Evolutionary conservation across 2,797 vertebrate genomes (phyloP).

Genomic region (Hipposideros larvatus): DNA sequence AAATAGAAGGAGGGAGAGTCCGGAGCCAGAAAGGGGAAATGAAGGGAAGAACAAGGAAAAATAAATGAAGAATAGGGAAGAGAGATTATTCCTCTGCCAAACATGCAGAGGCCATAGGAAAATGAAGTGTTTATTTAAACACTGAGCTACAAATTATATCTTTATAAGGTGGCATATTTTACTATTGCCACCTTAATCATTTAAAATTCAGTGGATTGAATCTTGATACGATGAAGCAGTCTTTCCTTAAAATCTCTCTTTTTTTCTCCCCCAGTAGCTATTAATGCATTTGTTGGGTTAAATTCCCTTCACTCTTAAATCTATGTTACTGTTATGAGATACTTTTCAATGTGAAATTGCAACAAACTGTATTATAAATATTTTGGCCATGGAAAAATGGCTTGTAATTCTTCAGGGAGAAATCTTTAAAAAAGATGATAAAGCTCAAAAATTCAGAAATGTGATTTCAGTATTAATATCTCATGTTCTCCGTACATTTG

Average conservation of each 20-base stretch:
- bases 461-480: neutral
- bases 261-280: fast-evolving
- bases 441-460: constrained; percentile 13
- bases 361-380: constrained; percentile 12
- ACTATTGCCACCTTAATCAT: neutral
- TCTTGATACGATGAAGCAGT: neutral
- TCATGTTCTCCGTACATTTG: neutral
- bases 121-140: neutral
- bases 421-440: constrained; percentile 12
- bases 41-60: neutral
- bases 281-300: neutral
- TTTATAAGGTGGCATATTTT: neutral
- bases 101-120: neutral
- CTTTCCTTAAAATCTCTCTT: constrained; percentile 24
- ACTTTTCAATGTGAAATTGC: constrained; percentile 25
- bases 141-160: neutral
- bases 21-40: neutral
- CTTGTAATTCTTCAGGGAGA: neutral
- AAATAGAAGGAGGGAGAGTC: constrained; percentile 28
- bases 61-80: neutral
- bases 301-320: neutral
- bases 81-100: constrained; percentile 12
- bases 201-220: neutral
- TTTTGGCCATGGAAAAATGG: neutral
- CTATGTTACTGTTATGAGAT: neutral